These are phyloP conservation scores for Chromobotia macracanthus DNA, from an alignment of 2,797 vertebrate genomes.

Conservation along the genomic window DNA sequence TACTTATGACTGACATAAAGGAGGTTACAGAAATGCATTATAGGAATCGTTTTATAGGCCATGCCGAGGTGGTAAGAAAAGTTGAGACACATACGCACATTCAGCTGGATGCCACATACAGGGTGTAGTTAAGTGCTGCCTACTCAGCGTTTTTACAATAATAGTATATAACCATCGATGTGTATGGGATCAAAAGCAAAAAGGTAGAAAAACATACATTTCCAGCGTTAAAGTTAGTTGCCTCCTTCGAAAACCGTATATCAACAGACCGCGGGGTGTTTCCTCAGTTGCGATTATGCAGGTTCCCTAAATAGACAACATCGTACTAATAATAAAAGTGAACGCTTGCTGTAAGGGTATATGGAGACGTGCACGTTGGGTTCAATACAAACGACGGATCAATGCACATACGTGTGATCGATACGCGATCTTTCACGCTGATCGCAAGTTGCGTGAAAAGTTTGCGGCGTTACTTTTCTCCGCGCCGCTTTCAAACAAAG, in stretches of 20 bases:
- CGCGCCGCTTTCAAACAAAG: slow-evolving; percentile 49
- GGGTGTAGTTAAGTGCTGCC: slow-evolving; percentile 28
- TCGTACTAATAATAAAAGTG: slow-evolving; percentile 26
- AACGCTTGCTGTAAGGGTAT: neutral
- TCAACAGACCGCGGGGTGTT: slow-evolving; percentile 22
- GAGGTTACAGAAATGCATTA: neutral
- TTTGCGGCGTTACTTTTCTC: slow-evolving; percentile 6
- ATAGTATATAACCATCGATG: slow-evolving; percentile 8
- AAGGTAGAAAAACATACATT: neutral
- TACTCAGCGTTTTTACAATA: slow-evolving; percentile 36
- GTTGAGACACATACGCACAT: slow-evolving; percentile 19
- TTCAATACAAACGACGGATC: neutral
- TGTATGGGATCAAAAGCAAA: neutral
- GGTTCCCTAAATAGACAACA: slow-evolving; percentile 37
- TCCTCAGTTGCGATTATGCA: slow-evolving; percentile 28
- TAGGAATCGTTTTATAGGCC: neutral
- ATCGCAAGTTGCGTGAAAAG: slow-evolving; percentile 5
- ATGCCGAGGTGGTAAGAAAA: slow-evolving; percentile 5
- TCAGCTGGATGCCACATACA: slow-evolving; percentile 34
- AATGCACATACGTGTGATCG: neutral
- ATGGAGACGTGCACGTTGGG: neutral
- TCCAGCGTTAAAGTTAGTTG: neutral
- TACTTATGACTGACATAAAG: too few relatives aligned
- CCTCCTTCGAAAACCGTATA: neutral
- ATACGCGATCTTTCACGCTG: neutral